A percentile compares a stretch with the other conserved stretches of the same genome.
phyloP scores from a whole-genome alignment of 2,113 vertebrate species.

The Xerus inauris region DNA sequence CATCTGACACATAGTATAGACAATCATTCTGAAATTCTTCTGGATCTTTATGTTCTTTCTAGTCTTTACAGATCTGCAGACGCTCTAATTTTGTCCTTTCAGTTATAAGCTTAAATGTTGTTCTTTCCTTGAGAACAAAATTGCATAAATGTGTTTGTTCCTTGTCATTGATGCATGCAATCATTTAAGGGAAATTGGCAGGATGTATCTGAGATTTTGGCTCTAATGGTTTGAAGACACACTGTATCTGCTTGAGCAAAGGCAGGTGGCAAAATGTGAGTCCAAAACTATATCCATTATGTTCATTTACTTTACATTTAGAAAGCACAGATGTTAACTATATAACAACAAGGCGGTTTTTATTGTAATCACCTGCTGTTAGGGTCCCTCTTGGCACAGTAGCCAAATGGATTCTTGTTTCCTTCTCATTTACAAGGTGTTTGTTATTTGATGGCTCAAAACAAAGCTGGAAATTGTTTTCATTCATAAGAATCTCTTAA shows the following conservation, averaged over 20 bases:
- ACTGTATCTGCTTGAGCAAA: constrained; percentile 27
- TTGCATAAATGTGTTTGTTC: neutral
- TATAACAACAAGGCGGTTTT: constrained; percentile 77
- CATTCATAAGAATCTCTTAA: constrained; percentile 43
- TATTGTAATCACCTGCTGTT: constrained; percentile 79
- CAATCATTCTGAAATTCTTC: neutral
- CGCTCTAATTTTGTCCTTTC: constrained; percentile 16
- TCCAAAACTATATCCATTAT: constrained; percentile 80
- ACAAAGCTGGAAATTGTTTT: constrained; percentile 41
- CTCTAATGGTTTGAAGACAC: constrained; percentile 62
- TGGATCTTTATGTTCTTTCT: neutral
- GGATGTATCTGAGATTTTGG: neutral
- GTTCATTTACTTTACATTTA: constrained; percentile 83
- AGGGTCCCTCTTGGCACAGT: constrained; percentile 37
- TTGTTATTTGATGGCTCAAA: constrained; percentile 61
- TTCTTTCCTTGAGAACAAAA: neutral
- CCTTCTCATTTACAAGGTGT: constrained; percentile 29
- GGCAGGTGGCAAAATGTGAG: constrained; percentile 80
- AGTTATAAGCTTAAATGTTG: neutral
- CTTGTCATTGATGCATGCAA: neutral
- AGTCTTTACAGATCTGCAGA: neutral
- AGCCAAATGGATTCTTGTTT: constrained; percentile 68
- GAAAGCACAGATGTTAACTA: constrained; percentile 85
- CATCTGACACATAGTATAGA: neutral
- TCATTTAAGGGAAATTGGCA: constrained; percentile 51